Percentiles rank a stretch among this genome's conserved stretches.
Evolutionary conservation across 2,797 vertebrate genomes (phyloP).

Genomic region (Eulemur coronatus): DNA sequence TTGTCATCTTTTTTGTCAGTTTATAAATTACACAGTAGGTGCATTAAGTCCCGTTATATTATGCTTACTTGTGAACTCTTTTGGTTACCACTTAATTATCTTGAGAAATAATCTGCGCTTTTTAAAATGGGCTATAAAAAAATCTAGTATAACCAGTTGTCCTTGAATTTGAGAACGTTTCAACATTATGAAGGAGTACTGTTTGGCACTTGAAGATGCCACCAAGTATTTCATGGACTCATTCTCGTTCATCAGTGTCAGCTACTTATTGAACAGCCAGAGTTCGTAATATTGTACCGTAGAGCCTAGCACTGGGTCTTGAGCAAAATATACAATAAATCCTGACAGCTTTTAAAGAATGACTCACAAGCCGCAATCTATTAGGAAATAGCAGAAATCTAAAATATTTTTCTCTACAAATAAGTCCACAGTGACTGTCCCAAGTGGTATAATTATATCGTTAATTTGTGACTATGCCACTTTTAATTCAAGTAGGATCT

Average conservation of each 20-base stretch:
- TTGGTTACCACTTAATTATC: neutral
- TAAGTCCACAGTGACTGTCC: neutral
- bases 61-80: neutral
- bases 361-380: neutral
- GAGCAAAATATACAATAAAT: conserved; percentile 36
- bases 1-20: neutral
- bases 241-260: neutral
- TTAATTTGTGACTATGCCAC: conserved; percentile 40
- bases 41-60: neutral
- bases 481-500: conserved; percentile 24
- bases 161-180: neutral
- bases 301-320: neutral
- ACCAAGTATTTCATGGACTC: neutral
- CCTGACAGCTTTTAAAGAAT: conserved; percentile 9
- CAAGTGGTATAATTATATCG: conserved; percentile 23
- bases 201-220: conserved; percentile 7
- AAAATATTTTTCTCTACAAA: conserved; percentile 35
- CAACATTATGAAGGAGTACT: neutral
- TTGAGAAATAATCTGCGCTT: conserved; percentile 17
- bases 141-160: neutral
- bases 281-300: conserved; percentile 32
- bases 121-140: conserved; percentile 23
- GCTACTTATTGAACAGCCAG: conserved; percentile 18
- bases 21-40: conserved; percentile 33
- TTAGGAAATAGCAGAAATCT: conserved; percentile 26